Conservation (phyloP, 2,797 vertebrate species). For the Synanceia verrucosa region DNA sequence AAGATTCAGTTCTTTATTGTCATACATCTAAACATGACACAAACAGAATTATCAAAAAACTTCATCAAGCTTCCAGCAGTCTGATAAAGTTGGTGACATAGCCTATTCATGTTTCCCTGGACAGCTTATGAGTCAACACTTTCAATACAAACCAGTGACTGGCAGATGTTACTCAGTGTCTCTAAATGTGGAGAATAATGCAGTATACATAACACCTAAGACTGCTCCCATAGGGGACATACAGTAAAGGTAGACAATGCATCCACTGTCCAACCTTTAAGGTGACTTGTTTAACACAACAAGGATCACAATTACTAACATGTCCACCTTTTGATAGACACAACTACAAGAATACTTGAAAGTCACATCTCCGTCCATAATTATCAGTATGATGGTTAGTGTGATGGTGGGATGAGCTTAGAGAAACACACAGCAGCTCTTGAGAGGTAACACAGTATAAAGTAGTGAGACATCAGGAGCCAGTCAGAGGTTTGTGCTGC, state of each 20-base stretch:
- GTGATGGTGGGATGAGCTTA: neutral
- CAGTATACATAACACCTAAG: neutral
- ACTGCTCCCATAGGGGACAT: neutral
- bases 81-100: neutral
- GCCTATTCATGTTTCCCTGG: slow-evolving; percentile 6
- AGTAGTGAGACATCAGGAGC: slow-evolving; percentile 9
- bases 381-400: neutral
- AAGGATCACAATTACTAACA: neutral
- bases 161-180: neutral
- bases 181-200: neutral
- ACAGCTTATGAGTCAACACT: neutral
- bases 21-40: slow-evolving; percentile 21
- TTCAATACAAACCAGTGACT: slow-evolving; percentile 1
- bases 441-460: slow-evolving; percentile 18
- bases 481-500: neutral
- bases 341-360: neutral
- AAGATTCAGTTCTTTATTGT: slow-evolving; percentile 35
- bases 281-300: neutral
- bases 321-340: neutral
- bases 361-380: neutral
- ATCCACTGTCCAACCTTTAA: neutral
- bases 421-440: slow-evolving; percentile 26
- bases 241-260: neutral
- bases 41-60: slow-evolving; percentile 20
- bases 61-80: slow-evolving; percentile 14